Evolutionary conservation across 2,888 invertebrate genomes (phyloP).

Genomic region (Fabriciana adippe): DNA sequence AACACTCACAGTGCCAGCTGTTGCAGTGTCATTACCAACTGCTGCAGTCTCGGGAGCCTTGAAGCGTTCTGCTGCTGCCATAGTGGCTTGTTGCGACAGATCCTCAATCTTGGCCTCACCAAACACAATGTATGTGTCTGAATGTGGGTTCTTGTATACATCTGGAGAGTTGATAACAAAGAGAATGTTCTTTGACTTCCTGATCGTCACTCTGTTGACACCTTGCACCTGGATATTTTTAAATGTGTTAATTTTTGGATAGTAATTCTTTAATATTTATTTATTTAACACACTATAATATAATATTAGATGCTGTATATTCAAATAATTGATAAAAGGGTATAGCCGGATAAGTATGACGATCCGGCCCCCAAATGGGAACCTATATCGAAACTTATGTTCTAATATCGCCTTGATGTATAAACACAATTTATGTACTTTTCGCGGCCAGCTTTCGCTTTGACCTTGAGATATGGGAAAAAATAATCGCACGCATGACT

Average conservation of each 20-base stretch:
- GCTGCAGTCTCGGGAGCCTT: constrained; percentile 94
- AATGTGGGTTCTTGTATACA: constrained; percentile 98
- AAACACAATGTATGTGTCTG: constrained; percentile 99
- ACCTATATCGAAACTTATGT: too few relatives aligned
- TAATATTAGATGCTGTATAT: too few relatives aligned
- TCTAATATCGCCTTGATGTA: too few relatives aligned
- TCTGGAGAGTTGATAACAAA: constrained; percentile 99
- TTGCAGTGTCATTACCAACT: constrained; percentile 85
- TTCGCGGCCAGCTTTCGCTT: too few relatives aligned
- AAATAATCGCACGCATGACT: too few relatives aligned
- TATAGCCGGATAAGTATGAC: too few relatives aligned
- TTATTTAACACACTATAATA: too few relatives aligned
- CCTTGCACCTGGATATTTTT: constrained; percentile 87
- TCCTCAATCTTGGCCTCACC: constrained; percentile 99
- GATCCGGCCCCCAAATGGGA: too few relatives aligned
- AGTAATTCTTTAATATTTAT: too few relatives aligned
- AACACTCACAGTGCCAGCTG: constrained; percentile 83
- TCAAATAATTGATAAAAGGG: too few relatives aligned
- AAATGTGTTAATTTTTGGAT: neutral
- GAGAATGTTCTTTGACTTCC: constrained; percentile 99
- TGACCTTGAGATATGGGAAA: too few relatives aligned
- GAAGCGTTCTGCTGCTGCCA: constrained; percentile 99
- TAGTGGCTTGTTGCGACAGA: constrained; percentile 96
- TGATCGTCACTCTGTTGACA: constrained; percentile 97
- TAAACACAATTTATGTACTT: too few relatives aligned